Percentiles rank a stretch among this genome's conserved stretches.
phyloP scores from a whole-genome alignment of 2,113 vertebrate species.

The Lipotes vexillifer region DNA sequence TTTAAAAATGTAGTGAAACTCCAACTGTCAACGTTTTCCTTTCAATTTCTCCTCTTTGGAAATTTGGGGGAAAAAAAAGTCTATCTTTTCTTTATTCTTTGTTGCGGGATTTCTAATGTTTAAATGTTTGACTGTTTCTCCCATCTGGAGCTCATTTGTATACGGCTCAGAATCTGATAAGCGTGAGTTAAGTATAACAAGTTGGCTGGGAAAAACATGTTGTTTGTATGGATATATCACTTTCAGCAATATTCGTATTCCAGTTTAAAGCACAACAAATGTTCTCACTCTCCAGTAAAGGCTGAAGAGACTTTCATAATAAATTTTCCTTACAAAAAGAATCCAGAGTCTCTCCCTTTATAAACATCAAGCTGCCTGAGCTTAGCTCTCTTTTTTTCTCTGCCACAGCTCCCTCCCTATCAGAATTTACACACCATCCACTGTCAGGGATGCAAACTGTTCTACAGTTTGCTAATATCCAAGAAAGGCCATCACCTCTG shows the following conservation, averaged over 20 bases:
- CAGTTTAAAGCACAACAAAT: neutral
- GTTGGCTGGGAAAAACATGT: neutral
- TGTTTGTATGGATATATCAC: neutral
- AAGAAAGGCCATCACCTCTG: conserved; percentile 73
- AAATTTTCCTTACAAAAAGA: neutral
- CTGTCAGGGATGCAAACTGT: neutral
- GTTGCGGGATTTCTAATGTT: neutral
- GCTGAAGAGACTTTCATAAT: neutral
- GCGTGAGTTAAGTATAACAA: neutral
- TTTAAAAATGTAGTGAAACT: neutral
- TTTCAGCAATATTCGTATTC: neutral
- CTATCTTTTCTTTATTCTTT: neutral
- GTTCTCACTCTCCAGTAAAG: neutral
- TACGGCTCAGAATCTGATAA: conserved; percentile 28
- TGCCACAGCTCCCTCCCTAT: neutral
- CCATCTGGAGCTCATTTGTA: conserved; percentile 48
- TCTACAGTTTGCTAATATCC: conserved; percentile 38
- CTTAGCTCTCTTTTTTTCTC: neutral
- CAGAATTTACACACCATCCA: conserved; percentile 25
- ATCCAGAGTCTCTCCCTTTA: neutral
- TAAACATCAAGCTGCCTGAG: neutral
- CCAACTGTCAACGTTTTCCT: neutral
- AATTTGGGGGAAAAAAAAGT: neutral
- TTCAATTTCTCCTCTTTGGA: neutral
- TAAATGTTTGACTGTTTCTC: conserved; percentile 19